Conservation (phyloP, 1,140 invertebrate genomes). For the Conopomorpha cramerella region DNA sequence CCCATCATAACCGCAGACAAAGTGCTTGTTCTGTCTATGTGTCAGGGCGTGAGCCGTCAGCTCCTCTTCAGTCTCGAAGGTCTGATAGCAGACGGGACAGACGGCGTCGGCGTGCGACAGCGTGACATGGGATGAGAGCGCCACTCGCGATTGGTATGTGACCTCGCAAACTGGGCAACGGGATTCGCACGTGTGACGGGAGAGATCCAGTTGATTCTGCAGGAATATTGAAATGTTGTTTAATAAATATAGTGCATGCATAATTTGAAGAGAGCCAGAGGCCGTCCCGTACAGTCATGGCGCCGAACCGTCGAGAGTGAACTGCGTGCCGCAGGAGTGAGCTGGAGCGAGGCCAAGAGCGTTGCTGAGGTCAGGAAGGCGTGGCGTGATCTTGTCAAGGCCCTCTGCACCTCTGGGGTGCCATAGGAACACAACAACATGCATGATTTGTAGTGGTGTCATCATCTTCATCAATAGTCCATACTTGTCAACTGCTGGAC, state of each 20-base stretch:
- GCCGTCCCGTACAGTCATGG: background rate
- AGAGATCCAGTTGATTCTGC: conserved; percentile 14
- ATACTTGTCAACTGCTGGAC: too few relatives aligned
- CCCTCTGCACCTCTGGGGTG: too few relatives aligned
- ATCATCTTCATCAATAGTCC: too few relatives aligned
- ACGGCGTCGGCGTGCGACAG: conserved; percentile 4
- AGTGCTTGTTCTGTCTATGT: conserved; percentile 30
- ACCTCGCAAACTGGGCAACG: conserved; percentile 19
- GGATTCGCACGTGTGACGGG: conserved; percentile 18
- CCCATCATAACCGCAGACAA: conserved; percentile 38
- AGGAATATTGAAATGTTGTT: too few relatives aligned
- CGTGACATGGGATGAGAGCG: conserved; percentile 18
- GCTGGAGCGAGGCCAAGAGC: too few relatives aligned
- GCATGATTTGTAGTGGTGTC: too few relatives aligned
- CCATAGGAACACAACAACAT: too few relatives aligned
- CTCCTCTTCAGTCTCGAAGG: conserved; percentile 7
- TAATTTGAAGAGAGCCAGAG: background rate
- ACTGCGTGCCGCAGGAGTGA: too few relatives aligned
- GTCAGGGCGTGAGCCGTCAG: conserved; percentile 22
- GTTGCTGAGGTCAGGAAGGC: too few relatives aligned
- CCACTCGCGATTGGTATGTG: conserved; percentile 9
- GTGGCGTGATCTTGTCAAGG: too few relatives aligned
- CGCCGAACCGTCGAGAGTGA: background rate
- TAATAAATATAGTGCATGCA: too few relatives aligned
- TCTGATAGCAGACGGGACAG: conserved; percentile 24